Evolutionary conservation across 2,797 vertebrate genomes (phyloP).

Genomic region (Sparidentex hasta): DNA sequence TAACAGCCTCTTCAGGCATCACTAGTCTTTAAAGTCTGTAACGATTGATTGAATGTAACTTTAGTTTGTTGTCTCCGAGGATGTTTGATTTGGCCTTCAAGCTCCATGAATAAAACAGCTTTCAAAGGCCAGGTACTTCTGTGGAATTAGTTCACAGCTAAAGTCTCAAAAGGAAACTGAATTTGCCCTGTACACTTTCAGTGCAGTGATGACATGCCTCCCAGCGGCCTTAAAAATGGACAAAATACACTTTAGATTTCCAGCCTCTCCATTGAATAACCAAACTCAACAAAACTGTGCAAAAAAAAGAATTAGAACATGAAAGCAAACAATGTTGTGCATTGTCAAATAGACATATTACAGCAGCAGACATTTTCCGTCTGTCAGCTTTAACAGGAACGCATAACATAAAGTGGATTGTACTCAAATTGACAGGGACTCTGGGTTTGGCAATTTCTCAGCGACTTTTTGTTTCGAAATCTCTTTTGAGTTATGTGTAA

Average conservation of each 20-base stretch:
- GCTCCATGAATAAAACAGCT: neutral
- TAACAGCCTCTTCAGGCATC: neutral
- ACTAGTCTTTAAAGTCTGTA: neutral
- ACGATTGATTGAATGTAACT: conserved; percentile 6
- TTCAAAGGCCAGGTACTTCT: neutral
- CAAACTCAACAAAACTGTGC: neutral
- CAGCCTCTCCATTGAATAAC: neutral
- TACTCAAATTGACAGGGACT: conserved; percentile 5
- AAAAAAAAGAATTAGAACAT: neutral
- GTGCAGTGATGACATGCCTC: neutral
- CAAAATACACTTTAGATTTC: neutral
- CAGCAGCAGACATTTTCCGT: conserved; percentile 8
- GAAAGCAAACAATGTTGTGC: conserved; percentile 1
- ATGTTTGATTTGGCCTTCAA: conserved; percentile 8
- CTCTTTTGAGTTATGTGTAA: conserved; percentile 18
- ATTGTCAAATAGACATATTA: conserved; percentile 5
- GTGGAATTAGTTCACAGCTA: conserved; percentile 1
- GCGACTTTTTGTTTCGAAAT: conserved; percentile 8
- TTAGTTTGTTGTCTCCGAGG: conserved; percentile 8
- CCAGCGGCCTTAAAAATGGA: neutral
- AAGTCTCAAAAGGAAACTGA: neutral
- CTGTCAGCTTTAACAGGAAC: conserved; percentile 19
- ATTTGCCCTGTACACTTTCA: neutral
- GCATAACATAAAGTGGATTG: conserved; percentile 20
- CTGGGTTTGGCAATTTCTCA: conserved; percentile 31